Base-by-base conservation (phyloP, 2,888 invertebrate genomes). In the Drosophila hawaiiensis region DNA sequence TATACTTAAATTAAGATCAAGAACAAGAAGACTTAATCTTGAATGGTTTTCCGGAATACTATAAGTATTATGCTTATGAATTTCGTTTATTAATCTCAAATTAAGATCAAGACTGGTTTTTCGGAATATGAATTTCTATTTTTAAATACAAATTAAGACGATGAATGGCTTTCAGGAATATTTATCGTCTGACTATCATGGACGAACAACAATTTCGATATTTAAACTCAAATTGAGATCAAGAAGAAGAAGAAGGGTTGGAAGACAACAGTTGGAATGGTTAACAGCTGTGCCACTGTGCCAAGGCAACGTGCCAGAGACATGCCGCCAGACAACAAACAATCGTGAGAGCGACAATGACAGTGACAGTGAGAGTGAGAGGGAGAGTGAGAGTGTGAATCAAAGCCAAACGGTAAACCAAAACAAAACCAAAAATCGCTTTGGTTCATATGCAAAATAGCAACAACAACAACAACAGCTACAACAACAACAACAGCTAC, bases 361-460 rank as follows among this genome's bases (percentile, higher is more conserved):
- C 31, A 31, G 31, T 78, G 69, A 16, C 49, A 60, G 35, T 50
- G 63, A 22, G 53, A 63, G 31, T 60, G 47, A 22, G 35, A 63
- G 53, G 47, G 74, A 63, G 74, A 73, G 74, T 63, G 69, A 56
- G 64, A 64, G 70, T 76, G 63, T 47, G 58, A 50, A 39, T 72
- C 66, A 68, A 35, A 53, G 52, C 29, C 47, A 75, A 75, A 67
- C 78, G 78, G 79, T 72, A 78, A 75, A 67, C 39, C 59, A 60
- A 78, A 74, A 68, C 61, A 52, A 61, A 58, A 47, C 31, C 37
- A 56, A 68, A 78, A 61, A 80, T 76, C 56, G 54, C 73, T 74
- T 68, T 73, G 60, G 55, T 66, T 68, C 68, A 67, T 82, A 82
- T 82, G 82, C 80, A 82, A 83, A 82, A 80, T 54, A 43, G 12